phyloP scores from a whole-genome alignment of 2,888 invertebrate species.

The Erannis defoliaria region DNA sequence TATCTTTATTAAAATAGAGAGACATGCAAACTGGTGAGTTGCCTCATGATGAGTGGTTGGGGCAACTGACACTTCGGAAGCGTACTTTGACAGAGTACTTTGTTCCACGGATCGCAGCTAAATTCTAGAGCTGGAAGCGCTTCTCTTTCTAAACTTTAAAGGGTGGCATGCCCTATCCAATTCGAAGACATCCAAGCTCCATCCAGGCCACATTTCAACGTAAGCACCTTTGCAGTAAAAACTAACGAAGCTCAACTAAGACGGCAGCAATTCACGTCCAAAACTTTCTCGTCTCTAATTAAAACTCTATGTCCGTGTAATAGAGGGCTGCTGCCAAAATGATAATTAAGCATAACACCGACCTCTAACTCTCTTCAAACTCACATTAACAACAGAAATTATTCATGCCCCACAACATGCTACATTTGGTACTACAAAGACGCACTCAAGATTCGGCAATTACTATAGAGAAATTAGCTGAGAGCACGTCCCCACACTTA shows the following conservation, averaged over 20 bases:
- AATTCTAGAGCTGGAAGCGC: neutral
- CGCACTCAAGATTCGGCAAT: constrained; percentile 45
- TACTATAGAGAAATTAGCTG: constrained; percentile 38
- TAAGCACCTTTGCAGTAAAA: constrained; percentile 24
- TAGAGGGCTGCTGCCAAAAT: constrained; percentile 22
- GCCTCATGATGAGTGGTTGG: too few species aligned
- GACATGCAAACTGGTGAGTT: too few species aligned
- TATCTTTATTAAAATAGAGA: too few species aligned
- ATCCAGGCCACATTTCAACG: constrained; percentile 6
- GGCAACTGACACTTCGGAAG: too few species aligned
- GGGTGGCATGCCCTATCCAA: neutral
- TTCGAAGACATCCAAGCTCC: constrained; percentile 9
- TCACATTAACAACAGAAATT: constrained; percentile 45
- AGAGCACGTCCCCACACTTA: constrained; percentile 33
- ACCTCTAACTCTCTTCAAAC: constrained; percentile 41
- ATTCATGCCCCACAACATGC: constrained; percentile 45
- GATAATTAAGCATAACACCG: constrained; percentile 39
- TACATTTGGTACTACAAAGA: constrained; percentile 45
- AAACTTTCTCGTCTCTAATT: constrained; percentile 23
- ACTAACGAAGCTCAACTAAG: constrained; percentile 26
- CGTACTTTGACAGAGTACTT: neutral
- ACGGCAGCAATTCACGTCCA: constrained; percentile 11
- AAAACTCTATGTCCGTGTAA: constrained; percentile 27
- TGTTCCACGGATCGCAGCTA: neutral
- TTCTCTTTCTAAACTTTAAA: neutral